Percentiles rank a stretch among this genome's conserved stretches.
phyloP scores from a whole-genome alignment of 2,797 vertebrate species.

The Thunnus albacares region DNA sequence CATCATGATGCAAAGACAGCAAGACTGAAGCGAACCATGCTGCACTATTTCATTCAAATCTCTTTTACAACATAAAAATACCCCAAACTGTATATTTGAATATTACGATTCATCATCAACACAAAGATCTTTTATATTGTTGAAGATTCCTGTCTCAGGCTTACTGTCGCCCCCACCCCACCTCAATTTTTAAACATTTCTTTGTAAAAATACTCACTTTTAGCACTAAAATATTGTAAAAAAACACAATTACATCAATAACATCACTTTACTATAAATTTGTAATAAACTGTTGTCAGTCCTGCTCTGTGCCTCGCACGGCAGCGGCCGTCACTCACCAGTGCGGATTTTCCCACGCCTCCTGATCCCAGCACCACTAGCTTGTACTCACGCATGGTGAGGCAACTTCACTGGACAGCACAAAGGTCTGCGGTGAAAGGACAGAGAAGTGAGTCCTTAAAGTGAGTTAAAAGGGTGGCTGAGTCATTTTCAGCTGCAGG shows the following conservation, averaged over 20 bases:
- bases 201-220: neutral
- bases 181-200: neutral
- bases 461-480: slow-evolving; percentile 16
- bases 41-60: neutral
- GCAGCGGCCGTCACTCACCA: slow-evolving; percentile 89
- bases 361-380: slow-evolving; percentile 99
- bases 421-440: slow-evolving; percentile 81
- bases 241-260: no score
- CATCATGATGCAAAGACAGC: neutral
- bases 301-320: neutral
- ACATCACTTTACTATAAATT: neutral
- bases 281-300: neutral
- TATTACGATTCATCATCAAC: neutral
- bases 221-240: no score
- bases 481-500: slow-evolving; percentile 21
- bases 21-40: neutral
- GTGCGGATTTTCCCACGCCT: slow-evolving; percentile 98
- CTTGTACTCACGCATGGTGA: slow-evolving; percentile 99
- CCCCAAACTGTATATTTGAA: neutral
- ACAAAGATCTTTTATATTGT: neutral
- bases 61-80: neutral
- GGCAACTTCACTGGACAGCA: slow-evolving; percentile 88
- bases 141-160: no score
- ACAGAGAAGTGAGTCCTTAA: slow-evolving; percentile 12
- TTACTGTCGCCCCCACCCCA: no score